A percentile compares a stretch with the other conserved stretches of the same genome.
phyloP scores from a whole-genome alignment of 2,113 vertebrate genomes.

The Erpornis zantholeuca region DNA sequence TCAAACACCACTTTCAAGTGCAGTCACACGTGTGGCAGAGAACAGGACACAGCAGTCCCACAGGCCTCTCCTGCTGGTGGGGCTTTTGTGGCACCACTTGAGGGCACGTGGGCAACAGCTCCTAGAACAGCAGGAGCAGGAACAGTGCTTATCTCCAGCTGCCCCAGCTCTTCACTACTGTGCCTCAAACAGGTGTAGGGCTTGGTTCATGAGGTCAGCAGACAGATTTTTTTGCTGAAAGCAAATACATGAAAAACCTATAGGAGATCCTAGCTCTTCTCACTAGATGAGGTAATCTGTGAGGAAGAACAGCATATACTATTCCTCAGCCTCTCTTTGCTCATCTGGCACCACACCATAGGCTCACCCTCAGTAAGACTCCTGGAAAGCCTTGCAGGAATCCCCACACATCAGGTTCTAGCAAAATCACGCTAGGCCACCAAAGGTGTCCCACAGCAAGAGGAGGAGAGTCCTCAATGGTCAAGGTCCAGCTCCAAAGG shows the following conservation, averaged over 20 bases:
- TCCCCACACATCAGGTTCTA: fast-evolving
- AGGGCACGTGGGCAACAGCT: background rate
- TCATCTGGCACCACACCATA: background rate
- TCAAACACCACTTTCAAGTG: background rate
- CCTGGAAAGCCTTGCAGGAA: background rate
- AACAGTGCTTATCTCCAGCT: background rate
- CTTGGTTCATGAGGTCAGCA: background rate
- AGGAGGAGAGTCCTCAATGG: fast-evolving
- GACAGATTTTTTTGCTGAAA: background rate
- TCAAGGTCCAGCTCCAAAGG: background rate
- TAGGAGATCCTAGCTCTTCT: background rate
- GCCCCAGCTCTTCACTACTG: background rate
- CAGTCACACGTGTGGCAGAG: fast-evolving
- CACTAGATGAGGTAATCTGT: fast-evolving
- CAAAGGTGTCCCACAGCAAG: background rate
- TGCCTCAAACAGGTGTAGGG: background rate
- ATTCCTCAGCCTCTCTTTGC: background rate
- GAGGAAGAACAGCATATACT: background rate
- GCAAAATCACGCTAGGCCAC: background rate
- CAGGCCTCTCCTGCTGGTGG: fast-evolving
- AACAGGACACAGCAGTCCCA: background rate
- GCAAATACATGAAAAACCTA: background rate
- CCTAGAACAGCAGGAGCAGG: background rate
- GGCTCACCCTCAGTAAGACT: background rate
- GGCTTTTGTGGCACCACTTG: background rate